Evolutionary conservation across 2,888 invertebrate species (phyloP), one percentile per base, ranked within the genome.

Genomic region (Trissolcus japonicus): DNA sequence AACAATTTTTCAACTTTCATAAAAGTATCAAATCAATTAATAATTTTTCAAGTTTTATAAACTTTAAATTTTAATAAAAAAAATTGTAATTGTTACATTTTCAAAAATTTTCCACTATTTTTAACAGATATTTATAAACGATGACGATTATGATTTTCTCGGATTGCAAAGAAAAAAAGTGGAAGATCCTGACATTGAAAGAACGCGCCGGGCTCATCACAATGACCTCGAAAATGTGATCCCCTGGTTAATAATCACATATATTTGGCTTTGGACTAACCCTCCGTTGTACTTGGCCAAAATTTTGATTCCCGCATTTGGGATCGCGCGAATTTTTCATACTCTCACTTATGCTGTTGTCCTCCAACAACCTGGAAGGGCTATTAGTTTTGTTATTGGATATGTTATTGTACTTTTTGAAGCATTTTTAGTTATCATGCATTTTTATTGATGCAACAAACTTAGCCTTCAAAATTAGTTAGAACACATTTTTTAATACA

Each of bases 141-240:
- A 40, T 13, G 56, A 56, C n/a, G 56, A 56, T 41, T 56, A 56
- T 13, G 19, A 17, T 40, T 13, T 41, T 19, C 56, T 56, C 0
- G 41, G 56, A 19, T 2, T 56, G 11, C 17, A 56, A 41, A 14
- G 19, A 29, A 63, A 41, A 16, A 50, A 53, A 29, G 41, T 54
- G 6, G 48, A 74, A 21, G 56, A 66, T 19, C 43, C 50, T 0
- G 91, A 91, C 78, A 88, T 92, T 0, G 91, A 91, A 81, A 84
- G 91, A 78, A 89, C 90, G 2, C 86, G 91, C 83, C 91, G 92
- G 78, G 90, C 91, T 11, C 92, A 92, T 82, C 85, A 89, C 73
- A 92, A 92, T 80, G 92, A 92, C 82, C 81, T 92, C 55, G 92
- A 92, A 83, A 92, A 92, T 83, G 90, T 92, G 62, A 80, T 86